phyloP scores from a whole-genome alignment of 2,888 invertebrate species.

The Lottia scabra region DNA sequence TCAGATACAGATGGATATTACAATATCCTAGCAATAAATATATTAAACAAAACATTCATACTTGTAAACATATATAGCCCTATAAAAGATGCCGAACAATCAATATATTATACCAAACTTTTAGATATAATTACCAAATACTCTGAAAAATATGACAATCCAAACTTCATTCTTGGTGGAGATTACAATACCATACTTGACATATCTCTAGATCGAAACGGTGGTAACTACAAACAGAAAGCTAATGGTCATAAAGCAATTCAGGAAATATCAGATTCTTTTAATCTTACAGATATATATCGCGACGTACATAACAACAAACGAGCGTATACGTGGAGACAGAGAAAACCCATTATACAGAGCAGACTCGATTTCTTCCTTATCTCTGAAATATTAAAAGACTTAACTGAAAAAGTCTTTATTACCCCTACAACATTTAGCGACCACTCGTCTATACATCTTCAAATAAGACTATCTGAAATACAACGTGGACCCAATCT shows the following conservation, averaged over 20 bases:
- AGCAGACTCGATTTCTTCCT: no score
- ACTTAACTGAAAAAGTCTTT: no score
- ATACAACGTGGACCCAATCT: background rate
- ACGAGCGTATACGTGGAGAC: no score
- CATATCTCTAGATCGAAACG: no score
- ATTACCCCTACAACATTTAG: background rate
- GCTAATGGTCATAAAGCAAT: no score
- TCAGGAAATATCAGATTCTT: no score
- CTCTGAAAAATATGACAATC: background rate
- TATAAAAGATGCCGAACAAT: background rate
- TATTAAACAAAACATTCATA: background rate
- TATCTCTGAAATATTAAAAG: no score
- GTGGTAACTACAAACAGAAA: no score
- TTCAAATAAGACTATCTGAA: background rate
- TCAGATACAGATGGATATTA: background rate
- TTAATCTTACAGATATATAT: no score
- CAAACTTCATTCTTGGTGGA: background rate
- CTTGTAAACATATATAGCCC: background rate
- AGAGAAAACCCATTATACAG: no score
- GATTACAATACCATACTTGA: background rate
- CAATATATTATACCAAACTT: background rate
- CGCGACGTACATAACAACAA: no score
- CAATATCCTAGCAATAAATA: background rate
- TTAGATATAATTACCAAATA: background rate
- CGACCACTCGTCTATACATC: background rate